phyloP scores from a whole-genome alignment of 2,113 vertebrate genomes.

The Pterocles orientalis region DNA sequence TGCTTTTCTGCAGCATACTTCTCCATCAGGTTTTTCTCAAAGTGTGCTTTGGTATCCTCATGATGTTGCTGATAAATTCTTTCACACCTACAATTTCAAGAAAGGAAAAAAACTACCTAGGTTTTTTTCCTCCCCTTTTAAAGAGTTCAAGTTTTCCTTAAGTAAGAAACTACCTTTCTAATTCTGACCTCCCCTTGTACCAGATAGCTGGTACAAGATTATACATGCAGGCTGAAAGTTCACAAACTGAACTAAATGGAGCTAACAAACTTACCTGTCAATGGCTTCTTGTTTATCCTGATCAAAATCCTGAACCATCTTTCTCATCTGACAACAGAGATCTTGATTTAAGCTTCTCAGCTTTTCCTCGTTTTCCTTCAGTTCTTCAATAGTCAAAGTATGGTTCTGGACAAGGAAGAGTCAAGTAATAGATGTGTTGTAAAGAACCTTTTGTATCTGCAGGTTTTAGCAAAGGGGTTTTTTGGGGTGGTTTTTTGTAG shows the following conservation, averaged over 20 bases:
- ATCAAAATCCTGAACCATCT: constrained; percentile 94
- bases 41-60: constrained; percentile 86
- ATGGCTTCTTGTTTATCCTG: constrained; percentile 91
- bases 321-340: constrained; percentile 94
- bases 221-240: neutral
- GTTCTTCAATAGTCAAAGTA: constrained; percentile 76
- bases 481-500: neutral
- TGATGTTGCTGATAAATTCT: constrained; percentile 88
- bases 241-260: neutral
- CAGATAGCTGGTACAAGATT: neutral
- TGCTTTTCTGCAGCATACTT: constrained; percentile 79
- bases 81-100: constrained; percentile 79
- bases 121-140: accelerated
- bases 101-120: neutral
- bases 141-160: neutral
- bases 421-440: neutral
- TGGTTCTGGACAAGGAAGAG: constrained; percentile 66
- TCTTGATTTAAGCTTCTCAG: constrained; percentile 86
- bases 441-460: neutral
- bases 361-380: constrained; percentile 86
- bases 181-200: no score
- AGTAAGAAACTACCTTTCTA: neutral
- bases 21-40: constrained; percentile 80
- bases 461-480: neutral
- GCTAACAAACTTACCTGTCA: constrained; percentile 75